These are phyloP conservation scores for Elanus axillaris DNA, from an alignment of 2,113 vertebrate genomes.

Conservation along the genomic window DNA sequence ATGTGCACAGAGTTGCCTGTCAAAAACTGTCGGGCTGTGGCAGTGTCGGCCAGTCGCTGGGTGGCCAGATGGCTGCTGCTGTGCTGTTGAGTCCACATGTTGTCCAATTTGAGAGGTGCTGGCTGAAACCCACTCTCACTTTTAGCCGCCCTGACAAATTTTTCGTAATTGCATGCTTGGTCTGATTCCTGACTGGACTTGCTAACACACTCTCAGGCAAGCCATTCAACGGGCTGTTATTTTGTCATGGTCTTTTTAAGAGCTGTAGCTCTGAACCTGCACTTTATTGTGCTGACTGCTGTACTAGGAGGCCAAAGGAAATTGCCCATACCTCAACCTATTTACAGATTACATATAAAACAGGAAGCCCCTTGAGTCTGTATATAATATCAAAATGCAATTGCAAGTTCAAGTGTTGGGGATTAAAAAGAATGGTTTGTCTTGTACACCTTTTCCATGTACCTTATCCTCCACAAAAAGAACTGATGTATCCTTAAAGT, in stretches of 20 bases:
- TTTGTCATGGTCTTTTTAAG: background rate
- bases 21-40: background rate
- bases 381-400: background rate
- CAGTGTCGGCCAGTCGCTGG: rapidly evolving
- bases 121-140: background rate
- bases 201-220: background rate
- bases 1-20: background rate
- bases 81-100: background rate
- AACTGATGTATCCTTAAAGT: background rate
- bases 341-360: background rate
- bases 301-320: background rate
- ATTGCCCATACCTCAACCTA: background rate
- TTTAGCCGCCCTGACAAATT: background rate
- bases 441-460: background rate
- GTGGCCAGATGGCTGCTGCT: background rate
- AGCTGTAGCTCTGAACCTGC: background rate
- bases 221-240: background rate
- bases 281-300: background rate
- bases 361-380: background rate
- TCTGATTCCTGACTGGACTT: background rate
- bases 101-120: background rate
- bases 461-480: background rate
- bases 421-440: background rate
- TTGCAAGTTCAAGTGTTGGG: background rate
- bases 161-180: background rate